Base-by-base conservation (phyloP, 1,140 invertebrate genomes). In the Medauroidea extradentata region DNA sequence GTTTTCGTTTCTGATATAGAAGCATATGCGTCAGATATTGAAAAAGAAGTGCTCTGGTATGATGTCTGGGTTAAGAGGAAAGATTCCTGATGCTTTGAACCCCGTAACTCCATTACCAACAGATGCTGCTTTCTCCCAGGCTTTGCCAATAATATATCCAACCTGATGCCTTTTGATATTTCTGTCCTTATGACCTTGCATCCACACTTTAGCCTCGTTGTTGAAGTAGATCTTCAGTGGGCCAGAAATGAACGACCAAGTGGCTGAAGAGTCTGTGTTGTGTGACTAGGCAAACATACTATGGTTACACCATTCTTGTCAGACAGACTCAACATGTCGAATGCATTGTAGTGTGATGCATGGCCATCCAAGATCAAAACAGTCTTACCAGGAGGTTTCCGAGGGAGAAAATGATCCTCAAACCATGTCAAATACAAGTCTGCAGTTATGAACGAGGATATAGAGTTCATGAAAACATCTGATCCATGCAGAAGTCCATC, bases 321-420 rank as follows among this genome's bases (percentile, higher is more conserved):
- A 60, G 73, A 68, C 29, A 62, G 66, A 62, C 73, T 42, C 3
- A 75, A 54, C 48, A 73, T 63, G 41, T 71, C 62, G 11, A 57
- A 19, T n/a, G 23, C 14, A 34, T 16, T 3, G 51, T 50, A 65
- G 53, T 74, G 73, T 23, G 72, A 73, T 19, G 65, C 59, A 63
- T 77, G 71, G n/a, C 73, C 70, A 61, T 77, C 74, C 51, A 77
- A 62, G 59, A 76, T 61, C 7, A 75, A 50, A 34, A 75, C 54
- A 42, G 68, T 67, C 54, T 73, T 74, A 25, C 72, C 70, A 11
- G 34, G 29, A 8, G 64, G 63, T 59, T 76, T 77, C 19, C 48
- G 56, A 9, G 69, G 68, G 29, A 75, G 25, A 63, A 75, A 77
- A 29, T 70, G 64, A 53, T 71, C 66, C 43, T 62, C 66, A 4